These are phyloP conservation scores for Dolichotis patagonum DNA, from an alignment of 2,113 vertebrate genomes.

Conservation along the genomic window DNA sequence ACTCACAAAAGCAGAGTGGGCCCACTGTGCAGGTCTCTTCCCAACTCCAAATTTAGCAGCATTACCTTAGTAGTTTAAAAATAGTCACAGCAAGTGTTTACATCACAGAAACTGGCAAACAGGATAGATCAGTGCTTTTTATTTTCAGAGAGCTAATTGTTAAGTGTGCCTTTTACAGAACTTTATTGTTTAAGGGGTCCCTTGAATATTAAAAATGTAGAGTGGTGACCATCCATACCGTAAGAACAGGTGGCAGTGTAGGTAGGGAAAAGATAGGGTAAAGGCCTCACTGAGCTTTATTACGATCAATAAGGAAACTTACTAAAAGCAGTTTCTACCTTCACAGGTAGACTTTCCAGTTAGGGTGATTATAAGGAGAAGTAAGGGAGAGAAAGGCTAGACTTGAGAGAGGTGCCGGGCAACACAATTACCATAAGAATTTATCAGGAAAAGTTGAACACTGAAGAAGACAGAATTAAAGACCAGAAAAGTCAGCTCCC, in stretches of 20 bases:
- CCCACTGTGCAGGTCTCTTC: rapidly evolving
- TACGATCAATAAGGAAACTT: not conserved
- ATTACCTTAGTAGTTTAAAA: not conserved
- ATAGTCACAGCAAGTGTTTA: not conserved
- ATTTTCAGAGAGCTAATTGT: not conserved
- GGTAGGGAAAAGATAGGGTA: not conserved
- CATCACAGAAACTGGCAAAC: not conserved
- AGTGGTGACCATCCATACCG: not conserved
- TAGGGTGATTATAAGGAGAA: not conserved
- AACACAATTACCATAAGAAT: not conserved
- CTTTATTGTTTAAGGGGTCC: not conserved
- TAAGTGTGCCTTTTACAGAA: not conserved
- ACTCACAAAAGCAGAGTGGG: no score
- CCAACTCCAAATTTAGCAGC: not conserved
- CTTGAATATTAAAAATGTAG: not conserved
- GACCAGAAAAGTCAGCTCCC: not conserved
- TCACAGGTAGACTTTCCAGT: not conserved
- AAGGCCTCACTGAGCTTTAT: not conserved
- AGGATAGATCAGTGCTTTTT: not conserved
- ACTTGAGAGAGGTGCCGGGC: not conserved
- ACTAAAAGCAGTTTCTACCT: not conserved
- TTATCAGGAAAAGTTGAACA: not conserved
- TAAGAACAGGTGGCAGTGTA: not conserved
- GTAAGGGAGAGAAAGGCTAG: not conserved
- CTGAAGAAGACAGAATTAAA: not conserved